Evolutionary conservation across 2,888 invertebrate genomes (phyloP), one percentile per base, ranked within the genome.

Genomic region (Sicus ferrugineus): DNA sequence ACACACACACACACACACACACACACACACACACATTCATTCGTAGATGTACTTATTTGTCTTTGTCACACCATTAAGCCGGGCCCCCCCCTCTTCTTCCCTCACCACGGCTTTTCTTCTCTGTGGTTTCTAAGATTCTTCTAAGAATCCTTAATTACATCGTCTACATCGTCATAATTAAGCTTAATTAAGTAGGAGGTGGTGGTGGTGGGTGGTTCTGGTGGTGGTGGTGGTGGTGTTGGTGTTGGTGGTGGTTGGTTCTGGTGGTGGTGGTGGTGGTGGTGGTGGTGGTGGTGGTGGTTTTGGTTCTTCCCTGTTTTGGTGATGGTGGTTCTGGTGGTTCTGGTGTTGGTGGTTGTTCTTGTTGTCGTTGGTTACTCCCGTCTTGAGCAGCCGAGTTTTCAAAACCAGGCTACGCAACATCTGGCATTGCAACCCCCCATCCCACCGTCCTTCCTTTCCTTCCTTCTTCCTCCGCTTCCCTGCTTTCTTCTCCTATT

Each of bases 141-240:
- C 30, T 50, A 56, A 58, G 30, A 75, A 75, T 80, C 78, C 78
- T 79, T 80, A 79, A 79, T 79, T 79, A 79, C 78, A 78, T 79
- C 80, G 78, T 77, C 77, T 77, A 79, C 79, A 77, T 79, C 79
- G 77, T 72, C 74, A 76, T 73, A 77, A 76, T 73, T 59, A 19
- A 59, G 46, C 21, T 26, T 50, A 50, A 42, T 58, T 65, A 14
- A 34, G 38, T 59, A 26, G 56, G 26, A n/a, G 16, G 26, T 2
- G 30, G 2, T 14, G 11, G n/a, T 61, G n/a, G n/a, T n/a, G n/a
- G 42, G 11, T 62, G 42, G 23, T 34, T 34, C 42, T 42, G n/a
- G 14, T 16, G 4, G n/a, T n/a, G 4, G 16, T 26, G 11, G 16
- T 54, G 2, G 16, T 42, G 11, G n/a, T 16, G n/a, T 16, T 23